Base-by-base conservation (phyloP, 2,797 vertebrate genomes). In the Margarornis squamiger region DNA sequence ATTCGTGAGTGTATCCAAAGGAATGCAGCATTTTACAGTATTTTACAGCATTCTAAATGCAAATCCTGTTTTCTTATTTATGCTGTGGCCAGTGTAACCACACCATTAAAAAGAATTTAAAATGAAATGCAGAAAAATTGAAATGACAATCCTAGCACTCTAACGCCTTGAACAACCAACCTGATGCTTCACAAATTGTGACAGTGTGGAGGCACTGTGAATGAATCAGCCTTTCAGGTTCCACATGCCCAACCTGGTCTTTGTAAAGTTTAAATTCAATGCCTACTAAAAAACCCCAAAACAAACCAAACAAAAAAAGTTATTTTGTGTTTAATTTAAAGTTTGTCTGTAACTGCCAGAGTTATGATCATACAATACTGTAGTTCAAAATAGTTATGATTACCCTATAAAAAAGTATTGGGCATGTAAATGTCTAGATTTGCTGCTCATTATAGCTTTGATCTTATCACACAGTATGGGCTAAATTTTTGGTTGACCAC, bases 31-130 rank as follows among this genome's bases (percentile, higher is more conserved):
- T 46, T 46, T 46, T 46, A 91, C 20, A 95, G 76, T 90, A 93
- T 95, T 97, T 98, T 97, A 93, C 63, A 95, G 68, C 82, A 92
- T 95, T 97, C 92, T 97, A 97, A 98, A 98, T 97, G 88, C 94
- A 98, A 97, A 97, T 97, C 76, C 49, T 92, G 66, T 87, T 97
- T 93, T 85, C 34, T 96, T 91, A 96, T 96, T 98, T 97, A 96
- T 95, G 71, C 72, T 91, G n/a, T 78, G 77, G 74, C 88, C 82
- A 96, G 57, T 83, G 68, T 63, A 95, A 88, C 66, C 30, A 14
- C 66, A 79, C 34, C 30, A 93, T 86, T 96, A 86, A 94, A 96
- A 89, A 88, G 18, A 96, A 92, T 95, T 91, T 93, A 91, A 97
- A 96, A 90, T 61, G 14, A 93, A 96, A 92, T 54, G 52, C 48